phyloP scores from a whole-genome alignment of 2,797 vertebrate species.

The Stomatorhinus walkeri region DNA sequence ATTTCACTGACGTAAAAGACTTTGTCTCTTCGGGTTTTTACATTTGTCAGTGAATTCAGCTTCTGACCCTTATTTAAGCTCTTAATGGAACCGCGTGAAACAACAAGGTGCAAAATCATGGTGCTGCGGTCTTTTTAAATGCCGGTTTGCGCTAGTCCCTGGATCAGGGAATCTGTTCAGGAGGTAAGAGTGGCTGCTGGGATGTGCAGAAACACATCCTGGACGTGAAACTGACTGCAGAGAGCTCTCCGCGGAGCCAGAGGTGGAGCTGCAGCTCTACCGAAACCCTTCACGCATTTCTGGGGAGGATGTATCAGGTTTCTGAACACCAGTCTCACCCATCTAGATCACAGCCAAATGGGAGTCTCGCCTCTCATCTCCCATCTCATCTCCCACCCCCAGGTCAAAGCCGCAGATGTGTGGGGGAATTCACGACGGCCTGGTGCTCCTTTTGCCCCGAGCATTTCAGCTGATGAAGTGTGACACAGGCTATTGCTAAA shows the following conservation, averaged over 20 bases:
- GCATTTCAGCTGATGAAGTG: neutral
- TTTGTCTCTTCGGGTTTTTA: neutral
- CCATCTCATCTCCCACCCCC: neutral
- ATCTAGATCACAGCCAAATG: neutral
- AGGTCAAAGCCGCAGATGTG: neutral
- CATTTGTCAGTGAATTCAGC: neutral
- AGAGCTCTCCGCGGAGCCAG: neutral
- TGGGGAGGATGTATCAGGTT: neutral
- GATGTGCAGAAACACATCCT: neutral
- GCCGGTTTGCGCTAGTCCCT: neutral
- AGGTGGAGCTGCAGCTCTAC: neutral
- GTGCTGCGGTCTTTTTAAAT: neutral
- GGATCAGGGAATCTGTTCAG: neutral
- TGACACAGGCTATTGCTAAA: neutral
- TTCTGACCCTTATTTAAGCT: neutral
- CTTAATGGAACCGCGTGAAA: neutral
- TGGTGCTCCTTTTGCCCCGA: neutral
- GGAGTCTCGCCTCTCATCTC: neutral
- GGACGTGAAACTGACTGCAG: neutral
- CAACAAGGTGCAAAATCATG: neutral
- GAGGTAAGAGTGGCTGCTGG: neutral
- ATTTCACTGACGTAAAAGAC: neutral
- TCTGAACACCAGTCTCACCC: neutral
- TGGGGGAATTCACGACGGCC: neutral
- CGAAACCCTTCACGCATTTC: neutral